A percentile compares a stretch with the other conserved stretches of the same genome.
Evolutionary conservation across 1,140 invertebrate genomes (phyloP).

Genomic region (Drosophila sulfurigaster): DNA sequence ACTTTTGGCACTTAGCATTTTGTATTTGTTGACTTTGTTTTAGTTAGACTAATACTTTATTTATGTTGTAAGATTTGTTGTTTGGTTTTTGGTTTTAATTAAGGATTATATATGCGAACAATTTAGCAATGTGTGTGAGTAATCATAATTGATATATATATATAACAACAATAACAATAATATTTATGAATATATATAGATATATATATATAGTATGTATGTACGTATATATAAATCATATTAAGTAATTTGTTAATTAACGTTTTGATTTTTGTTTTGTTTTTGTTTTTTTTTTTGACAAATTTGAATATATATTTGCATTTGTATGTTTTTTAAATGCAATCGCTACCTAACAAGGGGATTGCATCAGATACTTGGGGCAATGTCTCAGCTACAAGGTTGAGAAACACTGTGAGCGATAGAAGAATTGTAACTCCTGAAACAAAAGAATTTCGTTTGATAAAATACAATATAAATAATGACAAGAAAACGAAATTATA

Average conservation of each 20-base stretch:
- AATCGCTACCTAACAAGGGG: conserved; percentile 95
- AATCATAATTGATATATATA: conserved; percentile 82
- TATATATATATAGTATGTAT: conserved; percentile 66
- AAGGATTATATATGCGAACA: conserved; percentile 81
- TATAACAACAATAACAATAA: conserved; percentile 84
- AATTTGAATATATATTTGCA: conserved; percentile 84
- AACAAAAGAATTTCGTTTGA: conserved; percentile 88
- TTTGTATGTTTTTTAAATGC: conserved; percentile 84
- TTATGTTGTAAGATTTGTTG: conserved; percentile 69
- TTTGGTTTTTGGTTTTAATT: conserved; percentile 63
- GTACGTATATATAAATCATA: conserved; percentile 82
- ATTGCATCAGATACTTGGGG: conserved; percentile 97
- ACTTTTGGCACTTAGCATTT: conserved; percentile 73
- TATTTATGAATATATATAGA: conserved; percentile 83
- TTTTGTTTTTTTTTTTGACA: conserved; percentile 73
- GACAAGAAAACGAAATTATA: conserved; percentile 71
- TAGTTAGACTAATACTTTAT: conserved; percentile 81
- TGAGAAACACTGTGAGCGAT: conserved; percentile 99
- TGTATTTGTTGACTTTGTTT: conserved; percentile 67
- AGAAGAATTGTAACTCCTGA: conserved; percentile 99
- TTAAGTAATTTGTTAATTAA: conserved; percentile 82
- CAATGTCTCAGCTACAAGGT: conserved; percentile 97
- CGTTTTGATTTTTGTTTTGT: conserved; percentile 56
- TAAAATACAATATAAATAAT: conserved; percentile 82
- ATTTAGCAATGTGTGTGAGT: conserved; percentile 83